Percentiles rank a stretch among this genome's conserved stretches.
phyloP scores from a whole-genome alignment of 2,797 vertebrate species.

The Oryzias sinensis region DNA sequence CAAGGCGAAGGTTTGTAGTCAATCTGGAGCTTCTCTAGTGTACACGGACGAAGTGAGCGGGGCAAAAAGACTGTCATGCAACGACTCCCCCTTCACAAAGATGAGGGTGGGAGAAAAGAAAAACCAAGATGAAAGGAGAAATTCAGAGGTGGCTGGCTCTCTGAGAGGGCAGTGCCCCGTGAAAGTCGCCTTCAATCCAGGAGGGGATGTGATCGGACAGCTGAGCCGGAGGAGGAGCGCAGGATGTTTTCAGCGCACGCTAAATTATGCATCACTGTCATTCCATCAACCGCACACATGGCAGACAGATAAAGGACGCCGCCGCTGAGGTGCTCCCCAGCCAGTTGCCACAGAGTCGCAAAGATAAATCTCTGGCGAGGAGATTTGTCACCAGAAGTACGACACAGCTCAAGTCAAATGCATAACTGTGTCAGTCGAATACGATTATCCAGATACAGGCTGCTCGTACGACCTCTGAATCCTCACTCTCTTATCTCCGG shows the following conservation, averaged over 20 bases:
- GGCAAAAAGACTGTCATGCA: constrained; percentile 35
- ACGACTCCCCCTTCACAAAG: constrained; percentile 51
- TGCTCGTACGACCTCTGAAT: constrained; percentile 44
- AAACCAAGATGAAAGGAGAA: constrained; percentile 27
- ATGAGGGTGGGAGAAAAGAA: constrained; percentile 2
- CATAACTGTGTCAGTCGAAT: constrained; percentile 59
- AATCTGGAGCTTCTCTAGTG: constrained; percentile 70
- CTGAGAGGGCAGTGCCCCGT: constrained; percentile 39
- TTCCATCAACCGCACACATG: constrained; percentile 71
- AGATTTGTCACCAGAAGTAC: constrained; percentile 67
- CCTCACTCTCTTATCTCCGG: constrained; percentile 36
- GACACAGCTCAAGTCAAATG: constrained; percentile 55
- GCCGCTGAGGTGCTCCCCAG: constrained; percentile 71
- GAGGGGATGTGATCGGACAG: constrained; percentile 68
- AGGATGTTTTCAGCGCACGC: constrained; percentile 60
- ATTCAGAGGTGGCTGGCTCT: constrained; percentile 27
- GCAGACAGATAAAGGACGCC: constrained; percentile 70
- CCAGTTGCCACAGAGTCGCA: constrained; percentile 64
- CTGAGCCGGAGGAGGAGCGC: constrained; percentile 54
- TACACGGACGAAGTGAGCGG: constrained; percentile 31
- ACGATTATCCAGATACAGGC: constrained; percentile 57
- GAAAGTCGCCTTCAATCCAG: constrained; percentile 51
- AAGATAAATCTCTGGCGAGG: constrained; percentile 67
- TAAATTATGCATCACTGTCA: constrained; percentile 81
- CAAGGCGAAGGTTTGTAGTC: constrained; percentile 69